Evolutionary conservation across 2,888 invertebrate genomes (phyloP).

Genomic region (Pseudoips prasinana): DNA sequence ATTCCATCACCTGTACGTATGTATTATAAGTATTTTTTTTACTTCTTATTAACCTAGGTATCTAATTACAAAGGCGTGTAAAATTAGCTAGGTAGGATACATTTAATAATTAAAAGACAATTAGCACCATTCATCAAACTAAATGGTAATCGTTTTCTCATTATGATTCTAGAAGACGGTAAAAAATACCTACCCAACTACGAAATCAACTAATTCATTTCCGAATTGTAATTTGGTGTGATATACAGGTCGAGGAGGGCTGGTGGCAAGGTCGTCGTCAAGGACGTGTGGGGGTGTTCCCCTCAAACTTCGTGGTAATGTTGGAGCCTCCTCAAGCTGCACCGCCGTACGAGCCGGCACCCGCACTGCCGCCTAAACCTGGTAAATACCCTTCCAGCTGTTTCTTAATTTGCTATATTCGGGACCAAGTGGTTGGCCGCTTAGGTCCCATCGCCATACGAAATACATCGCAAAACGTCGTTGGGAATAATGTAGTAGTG

Average conservation of each 20-base stretch:
- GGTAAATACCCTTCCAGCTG: slow-evolving; percentile 60
- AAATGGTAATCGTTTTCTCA: not conserved
- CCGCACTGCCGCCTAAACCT: slow-evolving; percentile 89
- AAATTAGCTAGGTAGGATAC: no score
- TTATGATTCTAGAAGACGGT: not conserved
- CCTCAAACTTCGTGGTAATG: slow-evolving; percentile 95
- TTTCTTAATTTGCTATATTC: not conserved
- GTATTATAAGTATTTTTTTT: no score
- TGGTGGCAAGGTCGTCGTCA: slow-evolving; percentile 92
- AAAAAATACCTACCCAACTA: no score
- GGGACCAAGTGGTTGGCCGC: no score
- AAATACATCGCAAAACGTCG: no score
- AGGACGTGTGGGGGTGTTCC: slow-evolving; percentile 94
- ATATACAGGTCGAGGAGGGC: slow-evolving; percentile 92
- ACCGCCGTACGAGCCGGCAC: slow-evolving; percentile 75
- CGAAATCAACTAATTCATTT: no score
- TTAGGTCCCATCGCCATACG: no score
- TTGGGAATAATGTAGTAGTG: no score
- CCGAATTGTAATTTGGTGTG: no score
- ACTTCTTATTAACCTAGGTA: no score
- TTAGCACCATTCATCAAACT: not conserved
- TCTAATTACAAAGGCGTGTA: no score
- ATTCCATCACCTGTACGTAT: no score
- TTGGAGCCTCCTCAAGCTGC: slow-evolving; percentile 73
- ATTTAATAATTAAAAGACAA: not conserved